Base-by-base conservation (phyloP, 2,888 invertebrate genomes). In the Linnaemya vulpina region DNA sequence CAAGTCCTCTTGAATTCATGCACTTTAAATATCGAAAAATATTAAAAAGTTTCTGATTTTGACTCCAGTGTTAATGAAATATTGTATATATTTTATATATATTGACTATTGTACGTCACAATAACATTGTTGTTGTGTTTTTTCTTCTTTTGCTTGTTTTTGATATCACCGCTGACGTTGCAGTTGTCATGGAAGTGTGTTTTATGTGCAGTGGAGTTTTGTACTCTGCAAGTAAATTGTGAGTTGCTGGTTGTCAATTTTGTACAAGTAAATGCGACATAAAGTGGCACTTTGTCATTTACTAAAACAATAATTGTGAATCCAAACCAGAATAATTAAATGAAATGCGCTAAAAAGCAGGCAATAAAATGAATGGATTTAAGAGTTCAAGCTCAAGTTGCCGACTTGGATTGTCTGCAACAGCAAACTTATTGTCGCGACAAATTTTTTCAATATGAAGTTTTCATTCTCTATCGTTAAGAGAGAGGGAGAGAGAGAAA, bases 221-320 rank as follows among this genome's bases (percentile, higher is more conserved):
- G 68, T 53, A n/a, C 46, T 60, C 43, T 53, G 55, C 38, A 75
- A 81, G 46, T 53, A 75, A 62, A 75, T 81, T 81, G 53, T 75
- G 62, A 70, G 55, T 75, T 70, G 30, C 38, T 40, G 1, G 3
- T 40, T 80, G 68, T 22, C 46, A 62, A 38, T 62, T 76, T 43
- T 67, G 40, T 68, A 43, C 13, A 71, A 75, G 51, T 62, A 38
- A 67, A 76, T 65, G 81, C 81, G 76, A 80, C 81, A 67, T 63
- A 55, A 84, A 77, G 76, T 77, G 73, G 13, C 84, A 84, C 84
- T 77, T 80, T 84, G 77, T 84, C 73, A 68, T 84, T 46, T n/a
- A n/a, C n/a, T 40, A 55, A 68, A 67, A 68, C 58, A 80, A 63
- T 13, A 74, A 40, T 46, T 63, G 9, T 15, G 46, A 74, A 43